These are phyloP conservation scores for Podarcis siculus DNA, from an alignment of 2,797 vertebrate species.

Conservation along the genomic window DNA sequence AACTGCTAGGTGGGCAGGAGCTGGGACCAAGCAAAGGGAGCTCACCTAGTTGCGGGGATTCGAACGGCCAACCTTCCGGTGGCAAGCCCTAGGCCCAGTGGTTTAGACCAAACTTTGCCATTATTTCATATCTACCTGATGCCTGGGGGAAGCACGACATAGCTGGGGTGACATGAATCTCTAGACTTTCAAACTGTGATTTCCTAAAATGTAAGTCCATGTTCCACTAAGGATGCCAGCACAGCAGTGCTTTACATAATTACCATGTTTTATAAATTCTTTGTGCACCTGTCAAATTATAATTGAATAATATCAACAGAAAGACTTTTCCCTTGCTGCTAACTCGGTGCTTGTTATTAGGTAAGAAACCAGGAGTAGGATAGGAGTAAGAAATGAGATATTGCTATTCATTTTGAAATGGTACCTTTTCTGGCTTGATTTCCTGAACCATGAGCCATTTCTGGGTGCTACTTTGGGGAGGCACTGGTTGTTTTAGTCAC, in stretches of 20 bases:
- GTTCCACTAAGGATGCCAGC: background rate
- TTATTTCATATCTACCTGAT: background rate
- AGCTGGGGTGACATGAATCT: background rate
- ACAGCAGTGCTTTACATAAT: background rate
- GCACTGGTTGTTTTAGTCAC: no score
- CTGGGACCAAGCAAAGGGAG: no score
- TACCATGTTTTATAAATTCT: background rate
- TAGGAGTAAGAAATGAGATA: background rate
- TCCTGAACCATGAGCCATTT: no score
- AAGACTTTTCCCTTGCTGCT: background rate
- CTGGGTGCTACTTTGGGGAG: no score
- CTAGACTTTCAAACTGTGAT: background rate
- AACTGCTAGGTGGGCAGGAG: no score
- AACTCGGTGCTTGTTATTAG: accelerated
- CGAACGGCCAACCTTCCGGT: no score
- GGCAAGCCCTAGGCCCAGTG: no score
- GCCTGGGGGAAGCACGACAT: background rate
- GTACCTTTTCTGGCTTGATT: no score
- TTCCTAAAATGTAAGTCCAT: conserved; percentile 4
- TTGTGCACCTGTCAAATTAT: background rate
- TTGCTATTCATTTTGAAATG: background rate
- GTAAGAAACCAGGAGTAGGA: background rate
- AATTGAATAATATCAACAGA: background rate
- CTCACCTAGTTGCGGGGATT: no score
- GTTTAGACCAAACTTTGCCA: background rate